These are phyloP conservation scores for Drosophila borborema DNA, from an alignment of 2,888 invertebrate genomes.

Conservation along the genomic window DNA sequence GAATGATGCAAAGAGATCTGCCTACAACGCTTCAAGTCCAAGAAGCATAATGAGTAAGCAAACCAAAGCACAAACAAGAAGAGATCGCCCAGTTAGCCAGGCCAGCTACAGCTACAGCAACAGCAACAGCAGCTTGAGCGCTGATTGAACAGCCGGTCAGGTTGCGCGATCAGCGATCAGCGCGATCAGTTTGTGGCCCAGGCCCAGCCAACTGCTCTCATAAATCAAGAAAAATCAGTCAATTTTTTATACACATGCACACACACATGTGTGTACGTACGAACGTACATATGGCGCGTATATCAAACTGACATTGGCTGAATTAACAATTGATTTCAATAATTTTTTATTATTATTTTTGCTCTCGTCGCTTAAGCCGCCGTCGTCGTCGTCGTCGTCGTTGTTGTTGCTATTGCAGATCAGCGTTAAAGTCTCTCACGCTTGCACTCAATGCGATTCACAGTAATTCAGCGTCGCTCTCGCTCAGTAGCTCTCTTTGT, in stretches of 20 bases:
- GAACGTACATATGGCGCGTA: constrained; percentile 42
- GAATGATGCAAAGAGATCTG: constrained; percentile 66
- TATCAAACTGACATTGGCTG: constrained; percentile 80
- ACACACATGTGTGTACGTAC: not conserved
- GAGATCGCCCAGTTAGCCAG: constrained; percentile 35
- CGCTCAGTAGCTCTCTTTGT: constrained; percentile 5
- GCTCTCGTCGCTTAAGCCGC: constrained; percentile 57
- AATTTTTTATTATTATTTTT: constrained; percentile 77
- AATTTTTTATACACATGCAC: constrained; percentile 59
- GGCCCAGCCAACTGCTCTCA: constrained; percentile 60
- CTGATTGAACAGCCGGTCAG: constrained; percentile 57
- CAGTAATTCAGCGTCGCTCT: constrained; percentile 49
- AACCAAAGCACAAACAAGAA: constrained; percentile 30
- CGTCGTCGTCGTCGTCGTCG: not conserved
- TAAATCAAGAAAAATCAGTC: constrained; percentile 80
- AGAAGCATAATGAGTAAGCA: constrained; percentile 52
- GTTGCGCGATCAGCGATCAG: constrained; percentile 41
- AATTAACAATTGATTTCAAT: constrained; percentile 82
- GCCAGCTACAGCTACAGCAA: not conserved
- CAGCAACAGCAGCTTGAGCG: constrained; percentile 8
- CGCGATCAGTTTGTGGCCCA: constrained; percentile 29
- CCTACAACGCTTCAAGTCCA: constrained; percentile 24
- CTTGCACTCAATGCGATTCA: constrained; percentile 38
- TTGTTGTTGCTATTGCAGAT: constrained; percentile 23
- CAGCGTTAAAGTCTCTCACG: constrained; percentile 34